Conservation (phyloP, 2,113 vertebrate species). For the Hippolais icterina region DNA sequence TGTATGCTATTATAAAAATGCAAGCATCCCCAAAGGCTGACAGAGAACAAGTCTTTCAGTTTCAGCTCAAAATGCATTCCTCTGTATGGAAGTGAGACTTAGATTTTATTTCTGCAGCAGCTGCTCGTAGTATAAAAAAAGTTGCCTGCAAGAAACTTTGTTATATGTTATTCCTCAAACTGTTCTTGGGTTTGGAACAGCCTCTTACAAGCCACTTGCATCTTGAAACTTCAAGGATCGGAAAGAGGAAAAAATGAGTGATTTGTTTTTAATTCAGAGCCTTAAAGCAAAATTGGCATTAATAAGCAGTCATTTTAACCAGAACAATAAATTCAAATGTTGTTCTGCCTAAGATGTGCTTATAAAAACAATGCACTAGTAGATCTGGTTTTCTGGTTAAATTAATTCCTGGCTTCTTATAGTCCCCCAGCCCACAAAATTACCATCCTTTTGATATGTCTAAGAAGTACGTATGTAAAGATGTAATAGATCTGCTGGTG, state of each 20-base stretch:
- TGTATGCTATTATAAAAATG: neutral
- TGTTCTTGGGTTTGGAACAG: slow-evolving; percentile 18
- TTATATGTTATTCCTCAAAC: slow-evolving; percentile 17
- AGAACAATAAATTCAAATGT: slow-evolving; percentile 51
- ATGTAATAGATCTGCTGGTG: neutral
- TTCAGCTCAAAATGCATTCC: neutral
- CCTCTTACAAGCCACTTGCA: slow-evolving; percentile 22
- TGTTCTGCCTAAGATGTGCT: slow-evolving; percentile 29
- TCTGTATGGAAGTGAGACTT: neutral
- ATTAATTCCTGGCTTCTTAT: slow-evolving; percentile 30
- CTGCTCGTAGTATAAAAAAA: neutral
- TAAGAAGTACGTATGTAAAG: neutral
- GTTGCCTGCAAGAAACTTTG: neutral
- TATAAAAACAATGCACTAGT: slow-evolving; percentile 42
- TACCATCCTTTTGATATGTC: slow-evolving; percentile 42
- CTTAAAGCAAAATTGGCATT: slow-evolving; percentile 58
- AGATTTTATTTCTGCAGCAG: slow-evolving; percentile 1
- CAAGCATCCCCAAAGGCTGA: neutral
- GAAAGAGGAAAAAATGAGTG: slow-evolving; percentile 47
- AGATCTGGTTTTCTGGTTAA: slow-evolving; percentile 45
- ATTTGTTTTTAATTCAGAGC: slow-evolving; percentile 60
- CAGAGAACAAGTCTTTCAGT: neutral
- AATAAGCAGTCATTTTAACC: slow-evolving; percentile 42
- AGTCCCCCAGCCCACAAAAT: slow-evolving; percentile 22
- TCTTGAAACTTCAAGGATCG: slow-evolving; percentile 37